A percentile compares a stretch with the other conserved stretches of the same genome.
Conservation (phyloP, 2,888 invertebrate genomes). For the Teleiodes luculella region DNA sequence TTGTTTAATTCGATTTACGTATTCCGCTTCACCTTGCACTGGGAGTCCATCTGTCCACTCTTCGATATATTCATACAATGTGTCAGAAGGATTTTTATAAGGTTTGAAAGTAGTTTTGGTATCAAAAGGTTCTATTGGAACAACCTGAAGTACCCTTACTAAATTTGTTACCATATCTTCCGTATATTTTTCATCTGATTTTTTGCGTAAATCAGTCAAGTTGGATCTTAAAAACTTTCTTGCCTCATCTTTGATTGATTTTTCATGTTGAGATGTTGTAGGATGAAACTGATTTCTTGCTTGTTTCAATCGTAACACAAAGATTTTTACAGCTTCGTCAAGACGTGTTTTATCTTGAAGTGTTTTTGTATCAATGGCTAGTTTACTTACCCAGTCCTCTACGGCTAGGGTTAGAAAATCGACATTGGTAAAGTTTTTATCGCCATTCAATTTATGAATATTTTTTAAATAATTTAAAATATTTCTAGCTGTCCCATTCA, state of each 20-base stretch:
- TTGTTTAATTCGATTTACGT: conserved; percentile 33
- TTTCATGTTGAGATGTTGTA: background rate
- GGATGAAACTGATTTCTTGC: background rate
- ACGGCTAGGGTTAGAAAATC: background rate
- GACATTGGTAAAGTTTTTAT: too few species aligned
- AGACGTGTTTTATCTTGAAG: background rate
- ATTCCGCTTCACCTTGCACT: conserved; percentile 29
- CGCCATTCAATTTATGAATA: too few species aligned
- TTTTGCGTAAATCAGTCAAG: background rate
- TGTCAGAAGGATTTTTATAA: conserved; percentile 29
- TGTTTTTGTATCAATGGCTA: background rate
- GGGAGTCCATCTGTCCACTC: conserved; percentile 39
- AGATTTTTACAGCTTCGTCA: background rate
- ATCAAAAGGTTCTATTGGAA: background rate
- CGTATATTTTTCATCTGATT: background rate
- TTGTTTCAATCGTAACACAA: background rate
- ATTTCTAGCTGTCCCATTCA: conserved; percentile 21
- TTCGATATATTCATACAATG: conserved; percentile 33
- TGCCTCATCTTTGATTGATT: background rate
- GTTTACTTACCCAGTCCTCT: background rate
- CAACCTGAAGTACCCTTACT: background rate
- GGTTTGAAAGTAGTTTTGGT: background rate
- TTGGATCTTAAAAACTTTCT: background rate
- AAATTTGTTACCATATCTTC: background rate
- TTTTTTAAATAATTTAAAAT: conserved; percentile 29